Evolutionary conservation across 2,797 vertebrate species (phyloP).

Genomic region (Pseudomugil gertrudae): DNA sequence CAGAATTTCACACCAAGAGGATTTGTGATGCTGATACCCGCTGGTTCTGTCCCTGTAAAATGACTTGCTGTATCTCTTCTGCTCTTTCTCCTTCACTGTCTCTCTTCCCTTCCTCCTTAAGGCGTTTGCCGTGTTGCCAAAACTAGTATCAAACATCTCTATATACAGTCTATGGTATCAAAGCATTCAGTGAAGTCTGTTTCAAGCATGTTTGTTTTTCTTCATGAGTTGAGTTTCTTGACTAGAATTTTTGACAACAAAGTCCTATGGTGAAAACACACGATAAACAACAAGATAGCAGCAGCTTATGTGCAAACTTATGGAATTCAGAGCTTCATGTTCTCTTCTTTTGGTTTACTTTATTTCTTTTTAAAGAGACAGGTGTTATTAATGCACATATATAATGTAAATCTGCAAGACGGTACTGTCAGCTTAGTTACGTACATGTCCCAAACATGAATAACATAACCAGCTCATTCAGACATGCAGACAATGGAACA

Average conservation of each 20-base stretch:
- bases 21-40: conserved; percentile 68
- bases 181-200: conserved; percentile 48
- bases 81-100: conserved; percentile 9
- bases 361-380: no score
- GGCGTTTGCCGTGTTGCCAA: conserved; percentile 53
- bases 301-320: conserved; percentile 2
- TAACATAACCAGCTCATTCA: conserved; percentile 13
- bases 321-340: background rate
- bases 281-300: conserved; percentile 4
- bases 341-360: no score
- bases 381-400: no score
- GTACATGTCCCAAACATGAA: background rate
- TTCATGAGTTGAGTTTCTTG: conserved; percentile 35
- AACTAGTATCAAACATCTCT: conserved; percentile 45
- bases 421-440: conserved; percentile 1
- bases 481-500: conserved; percentile 16
- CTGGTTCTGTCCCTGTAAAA: conserved; percentile 67
- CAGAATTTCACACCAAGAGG: conserved; percentile 60
- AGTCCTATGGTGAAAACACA: conserved; percentile 12
- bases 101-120: conserved; percentile 29
- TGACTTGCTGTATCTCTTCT: conserved; percentile 46
- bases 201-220: conserved; percentile 44
- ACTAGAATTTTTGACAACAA: conserved; percentile 34
- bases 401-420: no score
- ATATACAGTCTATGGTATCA: conserved; percentile 20